Conservation (phyloP, 2,888 invertebrate species). For the Unio delphinus region DNA sequence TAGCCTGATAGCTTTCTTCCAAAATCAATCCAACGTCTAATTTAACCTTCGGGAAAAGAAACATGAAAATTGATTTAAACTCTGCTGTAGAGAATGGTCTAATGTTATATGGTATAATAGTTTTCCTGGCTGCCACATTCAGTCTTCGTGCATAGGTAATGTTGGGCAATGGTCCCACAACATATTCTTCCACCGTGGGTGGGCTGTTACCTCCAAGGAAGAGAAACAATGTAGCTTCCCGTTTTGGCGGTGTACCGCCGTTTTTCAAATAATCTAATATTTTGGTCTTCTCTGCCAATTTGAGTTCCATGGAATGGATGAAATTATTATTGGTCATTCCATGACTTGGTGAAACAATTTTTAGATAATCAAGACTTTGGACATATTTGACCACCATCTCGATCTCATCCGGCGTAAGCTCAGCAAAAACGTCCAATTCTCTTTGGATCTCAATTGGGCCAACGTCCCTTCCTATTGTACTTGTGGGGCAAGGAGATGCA, state of each 20-base stretch:
- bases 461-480: no score
- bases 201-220: constrained; percentile 51
- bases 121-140: constrained; percentile 38
- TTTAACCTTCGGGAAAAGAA: constrained; percentile 38
- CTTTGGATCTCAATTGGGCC: constrained; percentile 1
- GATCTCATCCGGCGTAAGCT: constrained; percentile 47
- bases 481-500: no score
- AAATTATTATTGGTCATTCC: constrained; percentile 49
- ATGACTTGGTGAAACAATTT: constrained; percentile 33
- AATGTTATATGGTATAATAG: constrained; percentile 52
- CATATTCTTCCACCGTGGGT: constrained; percentile 59
- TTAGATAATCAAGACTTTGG: constrained; percentile 29
- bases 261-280: constrained; percentile 47
- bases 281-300: constrained; percentile 45
- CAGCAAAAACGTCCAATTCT: constrained; percentile 49
- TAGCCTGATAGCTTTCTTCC: constrained; percentile 57
- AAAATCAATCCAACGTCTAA: constrained; percentile 43
- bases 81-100: constrained; percentile 60
- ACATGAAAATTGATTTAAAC: constrained; percentile 47
- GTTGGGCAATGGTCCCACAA: constrained; percentile 53
- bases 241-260: constrained; percentile 36
- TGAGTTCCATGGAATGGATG: constrained; percentile 58
- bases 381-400: constrained; percentile 42
- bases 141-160: constrained; percentile 37
- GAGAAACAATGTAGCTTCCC: constrained; percentile 53